A percentile compares a stretch with the other conserved stretches of the same genome.
Conservation (phyloP, 1,140 invertebrate species). For the Acromyrmex charruanus region DNA sequence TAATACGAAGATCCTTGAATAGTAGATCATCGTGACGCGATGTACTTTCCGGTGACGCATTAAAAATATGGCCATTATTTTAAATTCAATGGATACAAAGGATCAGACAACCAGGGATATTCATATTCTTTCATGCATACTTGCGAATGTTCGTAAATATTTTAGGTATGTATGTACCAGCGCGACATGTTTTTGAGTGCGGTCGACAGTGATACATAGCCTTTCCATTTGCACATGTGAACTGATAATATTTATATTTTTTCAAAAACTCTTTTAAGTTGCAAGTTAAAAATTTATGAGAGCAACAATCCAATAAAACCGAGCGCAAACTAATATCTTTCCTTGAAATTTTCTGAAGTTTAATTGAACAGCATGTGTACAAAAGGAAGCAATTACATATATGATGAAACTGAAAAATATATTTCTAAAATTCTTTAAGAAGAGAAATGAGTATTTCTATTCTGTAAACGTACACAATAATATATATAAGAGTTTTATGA, state of each 20-base stretch:
- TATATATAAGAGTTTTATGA: neutral
- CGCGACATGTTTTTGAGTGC: conserved; percentile 50
- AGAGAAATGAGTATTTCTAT: neutral
- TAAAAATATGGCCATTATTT: conserved; percentile 65
- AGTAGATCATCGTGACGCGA: conserved; percentile 44
- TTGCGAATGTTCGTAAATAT: conserved; percentile 20
- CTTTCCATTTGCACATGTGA: conserved; percentile 18
- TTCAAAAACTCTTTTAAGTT: neutral
- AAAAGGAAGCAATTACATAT: neutral
- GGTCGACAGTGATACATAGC: conserved; percentile 64
- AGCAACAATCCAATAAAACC: neutral
- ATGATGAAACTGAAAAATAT: conserved; percentile 2
- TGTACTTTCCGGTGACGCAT: conserved; percentile 44
- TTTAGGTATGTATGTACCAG: conserved; percentile 37
- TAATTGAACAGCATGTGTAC: neutral
- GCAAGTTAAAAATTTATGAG: neutral
- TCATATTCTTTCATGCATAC: conserved; percentile 60
- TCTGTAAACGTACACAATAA: neutral
- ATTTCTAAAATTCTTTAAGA: neutral
- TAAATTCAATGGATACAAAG: conserved; percentile 61
- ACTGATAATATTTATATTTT: neutral
- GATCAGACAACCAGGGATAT: conserved; percentile 43
- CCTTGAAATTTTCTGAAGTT: neutral
- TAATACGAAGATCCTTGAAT: conserved; percentile 28
- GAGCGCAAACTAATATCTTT: neutral